Conservation (phyloP, 1,140 invertebrate genomes). For the Drosophila bocki region DNA sequence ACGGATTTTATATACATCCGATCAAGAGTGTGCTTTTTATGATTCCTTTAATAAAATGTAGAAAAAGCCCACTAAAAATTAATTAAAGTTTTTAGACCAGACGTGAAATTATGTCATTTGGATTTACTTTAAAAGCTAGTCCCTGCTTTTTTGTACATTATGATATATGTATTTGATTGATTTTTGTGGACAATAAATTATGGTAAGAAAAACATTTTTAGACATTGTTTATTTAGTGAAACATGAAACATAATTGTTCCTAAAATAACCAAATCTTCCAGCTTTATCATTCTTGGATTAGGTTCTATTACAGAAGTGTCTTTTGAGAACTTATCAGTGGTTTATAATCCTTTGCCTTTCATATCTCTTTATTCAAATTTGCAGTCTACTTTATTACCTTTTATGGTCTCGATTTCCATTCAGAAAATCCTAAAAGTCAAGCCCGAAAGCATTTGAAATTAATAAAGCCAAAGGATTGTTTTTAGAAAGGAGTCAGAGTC, state of each 20-base stretch:
- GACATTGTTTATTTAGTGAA: neutral
- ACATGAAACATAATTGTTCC: neutral
- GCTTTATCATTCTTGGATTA: neutral
- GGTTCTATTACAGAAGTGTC: neutral
- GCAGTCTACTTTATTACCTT: neutral
- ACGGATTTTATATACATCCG: neutral
- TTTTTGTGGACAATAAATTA: too few relatives aligned
- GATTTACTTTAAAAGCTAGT: too few relatives aligned
- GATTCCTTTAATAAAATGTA: neutral
- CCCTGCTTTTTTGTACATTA: too few relatives aligned
- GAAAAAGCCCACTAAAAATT: neutral
- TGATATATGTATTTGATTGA: too few relatives aligned
- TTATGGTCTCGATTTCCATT: neutral
- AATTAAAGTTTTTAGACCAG: too few relatives aligned
- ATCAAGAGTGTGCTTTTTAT: constrained; percentile 1
- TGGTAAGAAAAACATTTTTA: neutral
- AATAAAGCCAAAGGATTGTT: neutral
- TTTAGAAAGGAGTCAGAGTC: constrained; percentile 2
- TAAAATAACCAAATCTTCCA: neutral
- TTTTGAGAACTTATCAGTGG: neutral
- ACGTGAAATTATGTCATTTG: too few relatives aligned
- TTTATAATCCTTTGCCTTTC: neutral
- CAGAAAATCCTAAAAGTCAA: neutral
- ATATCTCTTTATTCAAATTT: neutral
- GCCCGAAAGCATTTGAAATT: neutral